phyloP scores from a whole-genome alignment of 2,797 vertebrate species.

The Chromis chromis region DNA sequence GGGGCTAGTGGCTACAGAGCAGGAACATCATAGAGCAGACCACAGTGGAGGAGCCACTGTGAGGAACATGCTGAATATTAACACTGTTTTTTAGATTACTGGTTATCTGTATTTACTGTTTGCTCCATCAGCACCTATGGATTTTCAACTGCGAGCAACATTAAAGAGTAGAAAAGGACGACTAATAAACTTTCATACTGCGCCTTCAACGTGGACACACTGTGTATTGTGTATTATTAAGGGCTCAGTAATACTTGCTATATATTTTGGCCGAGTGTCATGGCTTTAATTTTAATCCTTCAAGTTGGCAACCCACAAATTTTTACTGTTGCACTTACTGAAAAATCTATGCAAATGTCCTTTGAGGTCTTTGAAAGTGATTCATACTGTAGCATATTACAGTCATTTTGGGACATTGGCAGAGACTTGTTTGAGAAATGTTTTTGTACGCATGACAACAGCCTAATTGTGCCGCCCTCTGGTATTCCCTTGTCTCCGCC shows the following conservation, averaged over 20 bases:
- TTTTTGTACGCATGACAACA: conserved; percentile 30
- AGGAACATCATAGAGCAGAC: neutral
- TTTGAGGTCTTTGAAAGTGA: conserved; percentile 32
- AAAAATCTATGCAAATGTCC: neutral
- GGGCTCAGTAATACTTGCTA: neutral
- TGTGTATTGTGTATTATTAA: neutral
- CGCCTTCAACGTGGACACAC: conserved; percentile 4
- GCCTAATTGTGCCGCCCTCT: conserved; percentile 28
- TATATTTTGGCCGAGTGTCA: neutral
- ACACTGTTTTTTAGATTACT: neutral
- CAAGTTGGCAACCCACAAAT: neutral
- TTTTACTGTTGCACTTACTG: neutral
- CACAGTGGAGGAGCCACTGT: neutral
- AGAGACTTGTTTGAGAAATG: conserved; percentile 25
- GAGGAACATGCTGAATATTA: neutral
- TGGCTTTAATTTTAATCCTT: conserved; percentile 9
- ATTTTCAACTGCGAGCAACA: neutral
- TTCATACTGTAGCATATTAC: conserved; percentile 24
- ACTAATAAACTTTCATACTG: conserved; percentile 22
- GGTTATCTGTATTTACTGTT: conserved; percentile 24
- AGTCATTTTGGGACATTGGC: conserved; percentile 14
- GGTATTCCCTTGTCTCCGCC: conserved; percentile 25
- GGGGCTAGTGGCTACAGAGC: neutral
- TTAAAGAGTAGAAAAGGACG: conserved; percentile 2
- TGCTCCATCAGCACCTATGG: conserved; percentile 4